phyloP scores from a whole-genome alignment of 2,113 vertebrate genomes.

The Sigmodon hispidus region DNA sequence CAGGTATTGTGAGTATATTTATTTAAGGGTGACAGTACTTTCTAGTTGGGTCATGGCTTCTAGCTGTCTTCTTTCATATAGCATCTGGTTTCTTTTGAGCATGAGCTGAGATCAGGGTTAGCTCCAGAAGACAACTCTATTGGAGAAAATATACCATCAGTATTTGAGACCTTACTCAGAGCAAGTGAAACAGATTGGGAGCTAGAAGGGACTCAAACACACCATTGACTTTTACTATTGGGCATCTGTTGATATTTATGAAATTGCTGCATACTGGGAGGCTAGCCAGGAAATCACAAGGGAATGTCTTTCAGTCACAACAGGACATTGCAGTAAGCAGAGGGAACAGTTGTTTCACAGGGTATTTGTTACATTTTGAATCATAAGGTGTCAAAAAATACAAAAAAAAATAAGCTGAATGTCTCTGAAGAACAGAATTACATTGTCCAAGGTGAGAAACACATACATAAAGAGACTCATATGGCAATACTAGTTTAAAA shows the following conservation, averaged over 20 bases:
- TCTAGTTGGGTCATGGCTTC: not conserved
- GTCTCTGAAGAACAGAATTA: not conserved
- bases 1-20: not conserved
- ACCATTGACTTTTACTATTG: not conserved
- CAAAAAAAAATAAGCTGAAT: not conserved
- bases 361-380: not conserved
- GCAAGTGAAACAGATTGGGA: not conserved
- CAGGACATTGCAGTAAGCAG: not conserved
- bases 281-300: not conserved
- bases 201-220: not conserved
- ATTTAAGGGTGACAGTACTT: not conserved
- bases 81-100: not conserved
- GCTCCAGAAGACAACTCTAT: not conserved
- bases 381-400: not conserved
- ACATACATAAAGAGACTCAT: not conserved
- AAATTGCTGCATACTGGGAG: not conserved
- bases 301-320: not conserved
- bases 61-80: not conserved
- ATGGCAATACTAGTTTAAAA: not conserved
- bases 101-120: not conserved
- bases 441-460: not conserved
- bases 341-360: rapidly evolving
- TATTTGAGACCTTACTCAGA: not conserved
- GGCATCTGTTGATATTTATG: not conserved
- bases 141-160: too few species aligned